These are phyloP conservation scores for Alviniconcha marisindica DNA, from an alignment of 1,140 invertebrate genomes.

Conservation along the genomic window DNA sequence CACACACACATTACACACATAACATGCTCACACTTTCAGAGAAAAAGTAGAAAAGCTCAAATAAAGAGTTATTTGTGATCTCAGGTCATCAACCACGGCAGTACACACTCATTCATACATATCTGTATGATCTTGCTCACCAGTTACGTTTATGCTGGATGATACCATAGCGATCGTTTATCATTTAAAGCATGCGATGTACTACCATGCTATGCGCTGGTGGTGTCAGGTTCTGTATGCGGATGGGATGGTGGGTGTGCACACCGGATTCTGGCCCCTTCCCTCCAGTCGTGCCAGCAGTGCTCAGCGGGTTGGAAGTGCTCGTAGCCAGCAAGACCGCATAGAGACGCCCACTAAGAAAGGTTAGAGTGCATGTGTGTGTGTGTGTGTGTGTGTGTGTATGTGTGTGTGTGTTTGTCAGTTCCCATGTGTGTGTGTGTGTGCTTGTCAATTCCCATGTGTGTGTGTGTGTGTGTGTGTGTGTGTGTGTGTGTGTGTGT, in stretches of 20 bases:
- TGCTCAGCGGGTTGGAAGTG: constrained; percentile 51
- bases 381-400: background rate
- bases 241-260: constrained; percentile 71
- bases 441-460: background rate
- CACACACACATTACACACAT: no score
- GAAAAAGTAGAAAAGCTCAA: no score
- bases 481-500: background rate
- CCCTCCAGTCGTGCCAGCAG: constrained; percentile 53
- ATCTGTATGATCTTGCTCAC: no score
- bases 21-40: no score
- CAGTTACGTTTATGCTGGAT: no score
- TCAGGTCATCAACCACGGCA: no score
- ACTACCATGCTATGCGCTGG: no score
- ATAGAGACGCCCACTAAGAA: constrained; percentile 60
- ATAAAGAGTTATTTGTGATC: no score
- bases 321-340: constrained; percentile 51
- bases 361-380: constrained; percentile 1
- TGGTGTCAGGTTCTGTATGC: constrained; percentile 70
- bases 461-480: background rate
- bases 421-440: no score
- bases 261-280: constrained; percentile 59
- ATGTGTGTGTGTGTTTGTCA: background rate
- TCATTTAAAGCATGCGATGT: no score
- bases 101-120: no score
- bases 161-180: no score